A percentile compares a stretch with the other conserved stretches of the same genome.
Evolutionary conservation across 2,888 invertebrate species (phyloP).

Genomic region (Bruchidius siliquastri): DNA sequence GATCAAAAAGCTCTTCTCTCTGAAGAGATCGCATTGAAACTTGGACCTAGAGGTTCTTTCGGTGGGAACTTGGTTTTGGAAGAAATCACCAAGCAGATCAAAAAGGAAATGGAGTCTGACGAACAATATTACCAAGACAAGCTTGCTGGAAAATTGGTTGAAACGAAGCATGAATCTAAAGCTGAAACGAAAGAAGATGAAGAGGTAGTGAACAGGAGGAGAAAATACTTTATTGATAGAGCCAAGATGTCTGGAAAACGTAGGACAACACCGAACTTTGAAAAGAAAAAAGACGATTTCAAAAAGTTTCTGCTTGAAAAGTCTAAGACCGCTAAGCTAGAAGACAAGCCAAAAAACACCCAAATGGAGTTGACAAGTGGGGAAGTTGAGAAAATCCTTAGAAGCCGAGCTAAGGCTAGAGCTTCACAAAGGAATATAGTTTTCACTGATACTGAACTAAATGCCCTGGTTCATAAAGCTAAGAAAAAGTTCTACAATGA

Average conservation of each 20-base stretch:
- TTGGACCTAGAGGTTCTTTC: constrained; percentile 17
- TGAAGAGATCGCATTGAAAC: constrained; percentile 30
- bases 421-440: constrained; percentile 31
- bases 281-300: constrained; percentile 17
- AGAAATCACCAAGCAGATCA: constrained; percentile 33
- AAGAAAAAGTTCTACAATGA: constrained; percentile 27
- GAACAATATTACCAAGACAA: constrained; percentile 32
- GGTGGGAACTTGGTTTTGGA: constrained; percentile 34
- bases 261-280: constrained; percentile 14
- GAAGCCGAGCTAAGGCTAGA: constrained; percentile 34
- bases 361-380: constrained; percentile 17
- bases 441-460: constrained; percentile 36
- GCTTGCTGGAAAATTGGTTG: background rate
- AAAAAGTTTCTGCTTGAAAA: constrained; percentile 14
- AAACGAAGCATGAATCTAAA: background rate
- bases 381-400: constrained; percentile 36
- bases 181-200: constrained; percentile 7
- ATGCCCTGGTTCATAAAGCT: constrained; percentile 31
- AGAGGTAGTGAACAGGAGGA: constrained; percentile 14
- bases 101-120: constrained; percentile 36
- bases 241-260: constrained; percentile 22
- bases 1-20: constrained; percentile 47
- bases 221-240: constrained; percentile 19
- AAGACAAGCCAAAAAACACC: constrained; percentile 10
- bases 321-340: constrained; percentile 7